Evolutionary conservation across 2,888 invertebrate genomes (phyloP), one percentile per base, ranked within the genome.

Genomic region (Amblyjoppa fuscipennis): DNA sequence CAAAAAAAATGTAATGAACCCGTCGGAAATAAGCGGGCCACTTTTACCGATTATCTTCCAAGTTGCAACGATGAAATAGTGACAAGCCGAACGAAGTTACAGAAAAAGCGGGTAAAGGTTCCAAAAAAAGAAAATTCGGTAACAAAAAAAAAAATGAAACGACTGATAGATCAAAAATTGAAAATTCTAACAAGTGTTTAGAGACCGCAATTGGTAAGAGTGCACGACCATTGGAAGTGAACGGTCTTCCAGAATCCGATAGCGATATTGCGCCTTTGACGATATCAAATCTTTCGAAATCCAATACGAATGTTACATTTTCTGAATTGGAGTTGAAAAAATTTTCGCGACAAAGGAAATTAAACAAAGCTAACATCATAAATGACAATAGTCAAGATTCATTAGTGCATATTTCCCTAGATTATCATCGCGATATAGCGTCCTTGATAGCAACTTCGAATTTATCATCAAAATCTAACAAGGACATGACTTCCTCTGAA

Each of bases 21-120:
- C 7, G 71, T 53, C n/a, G 28, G 9, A 56, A 34, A n/a, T 56
- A 56, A 71, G 11, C 56, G 56, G 53, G 53, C 38, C 5, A 56
- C 56, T n/a, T 71, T 71, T 9, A 20, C 16, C 20, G 38, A 71
- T 16, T 53, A 56, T 56, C 71, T 53, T n/a, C 53, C 34, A 11
- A 34, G 51, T 38, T n/a, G 45, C 31, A 31, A 71, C 11, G 45
- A 49, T 20, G 25, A 25, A 49, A 7, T 1, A 28, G 25, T 13
- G 45, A 20, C 7, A 20, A 41, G n/a, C n/a, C 69, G 13, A 49
- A 25, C 28, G 13, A 25, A 51, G 31, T 51, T 70, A 51, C 51
- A 6, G 28, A 34, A 70, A 70, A 53, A 49, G 28, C 25, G 34
- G 9, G 16, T 70, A 53, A 61, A 61, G 16, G 7, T 16, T 1